These are phyloP conservation scores for Geodia barretti DNA, from an alignment of 37 sponge, comb jelly and placozoan species.

Conservation along the genomic window DNA sequence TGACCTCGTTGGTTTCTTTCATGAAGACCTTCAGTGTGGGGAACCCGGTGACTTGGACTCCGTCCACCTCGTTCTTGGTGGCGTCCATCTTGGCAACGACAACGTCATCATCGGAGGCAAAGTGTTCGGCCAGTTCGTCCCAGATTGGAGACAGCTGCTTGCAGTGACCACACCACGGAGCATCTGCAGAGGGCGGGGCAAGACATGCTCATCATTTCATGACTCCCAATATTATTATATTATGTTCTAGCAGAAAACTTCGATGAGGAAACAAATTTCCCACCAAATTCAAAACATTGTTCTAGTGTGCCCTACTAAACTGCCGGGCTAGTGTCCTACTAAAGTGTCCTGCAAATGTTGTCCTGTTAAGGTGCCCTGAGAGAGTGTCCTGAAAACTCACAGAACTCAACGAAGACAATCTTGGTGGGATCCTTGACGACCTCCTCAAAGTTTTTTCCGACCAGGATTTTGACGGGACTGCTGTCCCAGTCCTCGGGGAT, in stretches of 20 bases:
- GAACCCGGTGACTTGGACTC: constrained; percentile 75
- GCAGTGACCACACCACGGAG: constrained; percentile 99
- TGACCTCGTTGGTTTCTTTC: constrained; percentile 72
- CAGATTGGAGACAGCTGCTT: constrained; percentile 97
- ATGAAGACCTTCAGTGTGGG: constrained; percentile 97
- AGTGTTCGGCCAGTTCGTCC: constrained; percentile 94
- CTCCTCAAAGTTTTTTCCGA: constrained; percentile 94
- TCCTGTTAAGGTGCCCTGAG: background rate
- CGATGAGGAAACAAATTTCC: too few relatives aligned
- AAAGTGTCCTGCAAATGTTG: too few relatives aligned
- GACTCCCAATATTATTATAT: too few relatives aligned
- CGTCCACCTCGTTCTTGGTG: constrained; percentile 93
- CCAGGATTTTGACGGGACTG: constrained; percentile 93
- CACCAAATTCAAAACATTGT: too few relatives aligned
- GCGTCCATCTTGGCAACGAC: constrained; percentile 98
- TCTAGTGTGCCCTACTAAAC: too few relatives aligned
- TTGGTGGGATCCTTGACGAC: constrained; percentile 72
- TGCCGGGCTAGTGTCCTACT: too few relatives aligned
- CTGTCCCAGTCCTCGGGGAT: constrained; percentile 96
- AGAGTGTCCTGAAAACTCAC: constrained; percentile 50
- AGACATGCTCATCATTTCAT: too few relatives aligned
- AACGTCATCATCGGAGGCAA: constrained; percentile 72
- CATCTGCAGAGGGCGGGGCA: constrained; percentile 65
- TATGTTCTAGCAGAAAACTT: too few relatives aligned
- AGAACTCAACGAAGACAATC: constrained; percentile 96